phyloP scores from a whole-genome alignment of 2,888 invertebrate genomes.

The Chloromyia formosa region DNA sequence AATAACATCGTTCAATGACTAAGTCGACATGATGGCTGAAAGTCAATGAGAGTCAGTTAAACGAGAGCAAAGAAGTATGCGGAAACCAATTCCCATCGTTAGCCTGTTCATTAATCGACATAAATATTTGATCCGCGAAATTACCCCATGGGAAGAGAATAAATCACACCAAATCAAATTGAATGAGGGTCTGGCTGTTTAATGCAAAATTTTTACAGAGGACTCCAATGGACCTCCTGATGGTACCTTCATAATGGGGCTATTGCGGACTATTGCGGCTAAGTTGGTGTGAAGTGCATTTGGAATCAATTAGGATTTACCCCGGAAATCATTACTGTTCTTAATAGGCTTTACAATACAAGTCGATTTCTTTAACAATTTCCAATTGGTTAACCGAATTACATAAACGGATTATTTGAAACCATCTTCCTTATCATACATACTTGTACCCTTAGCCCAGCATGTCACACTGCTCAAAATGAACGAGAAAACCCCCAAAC shows the following conservation, averaged over 20 bases:
- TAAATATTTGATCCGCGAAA: slow-evolving; percentile 42
- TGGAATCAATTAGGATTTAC: not conserved
- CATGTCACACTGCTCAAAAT: too few relatives aligned
- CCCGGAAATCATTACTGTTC: too few relatives aligned
- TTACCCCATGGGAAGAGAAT: slow-evolving; percentile 43
- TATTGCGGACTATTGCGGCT: not conserved
- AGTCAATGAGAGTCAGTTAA: not conserved
- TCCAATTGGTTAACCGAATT: too few relatives aligned
- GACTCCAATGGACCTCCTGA: not conserved
- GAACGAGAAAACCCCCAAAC: too few relatives aligned
- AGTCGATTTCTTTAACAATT: too few relatives aligned
- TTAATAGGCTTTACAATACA: too few relatives aligned
- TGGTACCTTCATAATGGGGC: not conserved
- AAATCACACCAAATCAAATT: slow-evolving; percentile 46
- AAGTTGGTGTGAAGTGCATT: not conserved
- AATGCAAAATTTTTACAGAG: not conserved
- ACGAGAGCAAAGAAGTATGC: not conserved
- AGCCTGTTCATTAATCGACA: slow-evolving; percentile 30
- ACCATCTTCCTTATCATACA: too few relatives aligned
- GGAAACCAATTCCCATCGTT: slow-evolving; percentile 16
- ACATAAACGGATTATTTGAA: too few relatives aligned
- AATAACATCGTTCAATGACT: not conserved
- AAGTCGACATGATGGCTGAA: not conserved
- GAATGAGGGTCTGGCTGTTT: not conserved
- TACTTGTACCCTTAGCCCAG: too few relatives aligned